These are phyloP conservation scores for Toxostoma redivivum DNA, from an alignment of 2,113 vertebrate species.

Conservation along the genomic window DNA sequence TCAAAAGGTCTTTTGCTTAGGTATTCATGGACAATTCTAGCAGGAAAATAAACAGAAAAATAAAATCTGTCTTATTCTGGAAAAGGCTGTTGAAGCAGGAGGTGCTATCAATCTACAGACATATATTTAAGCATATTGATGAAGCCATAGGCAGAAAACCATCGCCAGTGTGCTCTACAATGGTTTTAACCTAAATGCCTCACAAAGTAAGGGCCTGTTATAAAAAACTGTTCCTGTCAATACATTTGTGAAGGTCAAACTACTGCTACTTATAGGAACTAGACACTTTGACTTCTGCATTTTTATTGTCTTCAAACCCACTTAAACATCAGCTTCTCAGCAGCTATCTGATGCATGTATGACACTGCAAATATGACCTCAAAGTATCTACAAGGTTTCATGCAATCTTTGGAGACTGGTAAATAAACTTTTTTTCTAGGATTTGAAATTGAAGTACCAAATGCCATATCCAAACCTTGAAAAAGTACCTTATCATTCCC, in stretches of 20 bases:
- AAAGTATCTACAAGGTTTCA: neutral
- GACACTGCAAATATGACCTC: neutral
- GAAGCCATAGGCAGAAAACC: neutral
- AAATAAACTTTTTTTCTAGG: neutral
- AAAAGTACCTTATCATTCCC: neutral
- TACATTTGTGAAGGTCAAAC: neutral
- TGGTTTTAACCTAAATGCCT: neutral
- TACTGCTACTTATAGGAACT: neutral
- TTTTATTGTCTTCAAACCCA: neutral
- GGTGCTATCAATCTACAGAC: neutral
- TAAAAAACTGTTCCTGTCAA: neutral
- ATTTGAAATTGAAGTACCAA: neutral
- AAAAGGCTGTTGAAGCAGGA: neutral
- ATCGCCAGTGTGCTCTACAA: neutral
- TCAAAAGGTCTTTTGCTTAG: constrained; percentile 87
- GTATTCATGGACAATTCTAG: constrained; percentile 85
- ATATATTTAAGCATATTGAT: neutral
- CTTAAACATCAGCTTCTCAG: neutral
- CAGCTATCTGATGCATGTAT: neutral
- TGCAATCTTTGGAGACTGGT: neutral
- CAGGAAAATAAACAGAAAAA: constrained; percentile 22
- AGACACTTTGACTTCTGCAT: neutral
- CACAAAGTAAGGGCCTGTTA: neutral
- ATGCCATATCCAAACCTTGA: neutral
- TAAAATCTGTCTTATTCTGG: neutral